Evolutionary conservation across 2,113 vertebrate species (phyloP).

Genomic region (Lasiurus cinereus): DNA sequence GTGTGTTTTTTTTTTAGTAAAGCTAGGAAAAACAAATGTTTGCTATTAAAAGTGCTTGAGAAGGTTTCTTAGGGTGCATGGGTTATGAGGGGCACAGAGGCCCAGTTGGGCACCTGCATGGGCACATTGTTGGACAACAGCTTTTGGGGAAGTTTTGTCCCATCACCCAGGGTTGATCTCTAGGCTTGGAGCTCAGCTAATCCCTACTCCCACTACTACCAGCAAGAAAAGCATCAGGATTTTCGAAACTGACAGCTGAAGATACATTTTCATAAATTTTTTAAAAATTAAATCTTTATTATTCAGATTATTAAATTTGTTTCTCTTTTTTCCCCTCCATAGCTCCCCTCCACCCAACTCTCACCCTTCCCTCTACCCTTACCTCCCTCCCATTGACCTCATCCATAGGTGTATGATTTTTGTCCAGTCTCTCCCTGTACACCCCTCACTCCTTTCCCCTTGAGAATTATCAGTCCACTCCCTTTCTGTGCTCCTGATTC

Average conservation of each 20-base stretch:
- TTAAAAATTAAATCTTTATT: too few species aligned
- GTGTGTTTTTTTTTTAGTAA: background rate
- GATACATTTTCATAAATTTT: background rate
- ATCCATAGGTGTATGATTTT: too few species aligned
- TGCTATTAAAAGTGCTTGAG: background rate
- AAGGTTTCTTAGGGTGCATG: background rate
- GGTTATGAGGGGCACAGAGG: background rate
- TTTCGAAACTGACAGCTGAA: slow-evolving; percentile 17
- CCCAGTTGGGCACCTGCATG: too few species aligned
- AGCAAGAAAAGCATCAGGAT: background rate
- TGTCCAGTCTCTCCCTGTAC: too few species aligned
- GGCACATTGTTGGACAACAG: background rate
- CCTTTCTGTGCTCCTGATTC: too few species aligned
- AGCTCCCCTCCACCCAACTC: too few species aligned
- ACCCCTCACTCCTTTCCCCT: too few species aligned
- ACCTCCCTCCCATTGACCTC: too few species aligned
- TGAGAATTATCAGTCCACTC: too few species aligned
- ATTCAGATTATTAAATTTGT: too few species aligned
- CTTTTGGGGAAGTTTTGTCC: background rate
- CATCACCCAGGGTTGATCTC: background rate
- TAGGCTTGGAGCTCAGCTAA: background rate
- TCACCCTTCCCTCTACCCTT: too few species aligned
- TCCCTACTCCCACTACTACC: background rate
- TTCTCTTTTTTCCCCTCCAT: too few species aligned
- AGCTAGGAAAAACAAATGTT: background rate